Base-by-base conservation (phyloP, 2,888 invertebrate genomes). In the Melolontha melolontha region DNA sequence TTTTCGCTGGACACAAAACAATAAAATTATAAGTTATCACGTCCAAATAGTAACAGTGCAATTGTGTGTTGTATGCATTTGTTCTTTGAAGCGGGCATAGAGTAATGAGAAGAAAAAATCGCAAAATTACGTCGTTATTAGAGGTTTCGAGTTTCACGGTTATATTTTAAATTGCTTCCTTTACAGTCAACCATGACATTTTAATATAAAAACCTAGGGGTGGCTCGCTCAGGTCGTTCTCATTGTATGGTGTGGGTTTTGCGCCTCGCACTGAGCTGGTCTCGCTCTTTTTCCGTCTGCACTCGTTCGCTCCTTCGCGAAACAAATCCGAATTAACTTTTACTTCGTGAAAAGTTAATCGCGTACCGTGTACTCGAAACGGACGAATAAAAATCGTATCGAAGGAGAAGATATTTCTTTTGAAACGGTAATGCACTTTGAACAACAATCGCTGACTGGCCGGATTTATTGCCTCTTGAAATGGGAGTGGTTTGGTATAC, bases 121-220 rank as follows among this genome's bases (percentile, higher is more conserved):
- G 59, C 59, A 12, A 62, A 62, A 62, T 47, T 62, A 62, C 59
- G 49, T 62, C 22, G 57, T 57, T 62, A 62, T 62, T 62, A 62
- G 47, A 47, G 59, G 59, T 62, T 62, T 62, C 59, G 34, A 62
- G 47, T 52, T 67, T 59, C 59, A 67, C 66, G 62, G 66, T 49
- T 51, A 67, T 51, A 67, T 67, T 62, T 67, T 67, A 67, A 67
- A 67, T 67, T 67, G 66, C 62, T 67, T 67, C 66, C 66, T 67
- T 67, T 67, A 67, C 66, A 67, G 66, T 67, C 66, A 66, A 67
- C 66, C 66, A 59, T 67, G 62, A 67, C 66, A 67, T 67, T 67
- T 67, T 67, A 67, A 67, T 67, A 67, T 59, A 59, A 51, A 50
- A 62, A 50, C 41, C 51, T 14, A 59, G 17, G 66, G 66, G 57